Conservation (phyloP, 1,140 invertebrate genomes). For the Brachionus koreanus region DNA sequence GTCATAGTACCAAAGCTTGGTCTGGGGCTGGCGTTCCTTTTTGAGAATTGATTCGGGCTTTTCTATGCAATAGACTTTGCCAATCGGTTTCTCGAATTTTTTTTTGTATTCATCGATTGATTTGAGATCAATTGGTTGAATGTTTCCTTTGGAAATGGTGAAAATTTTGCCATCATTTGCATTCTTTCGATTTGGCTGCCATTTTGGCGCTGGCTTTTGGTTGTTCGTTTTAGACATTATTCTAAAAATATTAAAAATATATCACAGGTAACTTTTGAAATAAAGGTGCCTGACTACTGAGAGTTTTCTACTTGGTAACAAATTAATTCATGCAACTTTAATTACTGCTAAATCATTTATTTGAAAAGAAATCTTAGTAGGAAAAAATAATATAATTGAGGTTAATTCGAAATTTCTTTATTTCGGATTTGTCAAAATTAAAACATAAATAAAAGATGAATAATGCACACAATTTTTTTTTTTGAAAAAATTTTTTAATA, state of each 20-base stretch:
- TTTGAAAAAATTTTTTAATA: no score
- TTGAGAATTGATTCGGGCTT: constrained; percentile 7
- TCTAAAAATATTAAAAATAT: neutral
- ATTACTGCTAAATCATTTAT: neutral
- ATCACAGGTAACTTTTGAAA: neutral
- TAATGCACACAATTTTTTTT: no score
- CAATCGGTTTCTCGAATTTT: neutral
- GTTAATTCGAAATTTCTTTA: neutral
- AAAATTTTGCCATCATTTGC: neutral
- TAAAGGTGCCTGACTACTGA: neutral
- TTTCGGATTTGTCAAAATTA: neutral
- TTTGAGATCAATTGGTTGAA: neutral
- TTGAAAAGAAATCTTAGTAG: neutral
- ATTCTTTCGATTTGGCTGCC: neutral
- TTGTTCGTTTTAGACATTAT: neutral
- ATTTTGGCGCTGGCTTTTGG: neutral
- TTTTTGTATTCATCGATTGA: neutral
- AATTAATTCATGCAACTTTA: neutral
- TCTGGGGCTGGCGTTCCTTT: neutral
- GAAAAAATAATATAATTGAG: neutral
- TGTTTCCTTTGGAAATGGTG: neutral
- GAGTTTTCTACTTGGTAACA: neutral
- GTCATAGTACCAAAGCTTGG: constrained; percentile 28
- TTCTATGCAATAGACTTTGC: neutral
- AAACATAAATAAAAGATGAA: no score